Evolutionary conservation across 2,888 invertebrate species (phyloP).

Genomic region (Epistrophe eligans): DNA sequence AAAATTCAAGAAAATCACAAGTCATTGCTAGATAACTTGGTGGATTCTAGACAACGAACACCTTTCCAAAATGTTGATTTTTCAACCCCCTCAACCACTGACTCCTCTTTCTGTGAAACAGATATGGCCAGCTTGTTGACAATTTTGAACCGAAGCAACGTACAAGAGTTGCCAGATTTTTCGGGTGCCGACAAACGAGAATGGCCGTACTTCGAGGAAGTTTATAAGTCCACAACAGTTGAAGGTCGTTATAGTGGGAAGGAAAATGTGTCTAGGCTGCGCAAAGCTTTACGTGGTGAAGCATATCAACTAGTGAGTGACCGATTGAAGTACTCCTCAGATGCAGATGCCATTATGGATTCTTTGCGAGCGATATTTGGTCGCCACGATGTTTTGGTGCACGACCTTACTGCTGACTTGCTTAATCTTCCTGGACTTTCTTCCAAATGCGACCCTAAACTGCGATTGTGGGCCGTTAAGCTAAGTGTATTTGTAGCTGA

Average conservation of each 20-base stretch:
- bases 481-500: constrained; percentile 23
- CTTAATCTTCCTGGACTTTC: background rate
- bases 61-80: background rate
- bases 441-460: constrained; percentile 27
- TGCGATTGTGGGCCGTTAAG: constrained; percentile 17
- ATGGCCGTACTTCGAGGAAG: constrained; percentile 23
- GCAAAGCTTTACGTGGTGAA: constrained; percentile 22
- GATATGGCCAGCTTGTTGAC: constrained; percentile 5
- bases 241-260: constrained; percentile 19
- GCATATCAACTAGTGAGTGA: constrained; percentile 31
- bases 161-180: constrained; percentile 12
- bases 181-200: constrained; percentile 4
- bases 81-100: background rate
- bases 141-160: constrained; percentile 1
- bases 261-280: constrained; percentile 13
- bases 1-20: constrained; percentile 15
- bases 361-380: background rate
- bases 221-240: constrained; percentile 11
- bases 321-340: constrained; percentile 21
- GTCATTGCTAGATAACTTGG: background rate
- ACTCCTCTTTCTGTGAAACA: background rate
- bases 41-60: background rate
- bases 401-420: constrained; percentile 9
- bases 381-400: too few species aligned
- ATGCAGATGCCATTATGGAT: constrained; percentile 26